Conservation (phyloP, 2,797 vertebrate genomes). For the Falco concolor region DNA sequence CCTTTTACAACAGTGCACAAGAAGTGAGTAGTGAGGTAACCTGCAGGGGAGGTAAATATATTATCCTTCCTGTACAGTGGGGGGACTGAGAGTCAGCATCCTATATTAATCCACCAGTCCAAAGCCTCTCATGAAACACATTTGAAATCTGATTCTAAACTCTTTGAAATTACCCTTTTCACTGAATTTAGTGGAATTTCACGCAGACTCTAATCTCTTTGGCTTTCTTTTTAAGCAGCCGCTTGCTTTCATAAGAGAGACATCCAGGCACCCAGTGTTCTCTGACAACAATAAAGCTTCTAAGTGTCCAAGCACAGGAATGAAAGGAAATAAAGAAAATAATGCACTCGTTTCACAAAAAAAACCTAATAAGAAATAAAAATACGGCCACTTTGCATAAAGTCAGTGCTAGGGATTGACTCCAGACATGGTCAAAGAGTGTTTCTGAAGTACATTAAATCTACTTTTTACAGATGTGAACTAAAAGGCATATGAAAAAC, state of each 20-base stretch:
- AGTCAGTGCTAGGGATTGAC: background rate
- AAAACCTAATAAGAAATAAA: background rate
- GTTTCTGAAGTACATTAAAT: background rate
- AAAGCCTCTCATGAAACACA: background rate
- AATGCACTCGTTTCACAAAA: background rate
- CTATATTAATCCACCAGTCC: background rate
- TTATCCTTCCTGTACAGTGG: background rate
- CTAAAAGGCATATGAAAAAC: background rate
- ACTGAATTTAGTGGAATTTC: background rate
- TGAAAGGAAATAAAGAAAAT: background rate
- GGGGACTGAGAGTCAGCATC: background rate
- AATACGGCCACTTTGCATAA: background rate
- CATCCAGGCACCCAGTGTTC: background rate
- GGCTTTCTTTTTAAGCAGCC: background rate
- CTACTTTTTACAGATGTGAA: background rate
- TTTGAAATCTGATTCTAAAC: background rate
- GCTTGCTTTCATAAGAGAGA: background rate
- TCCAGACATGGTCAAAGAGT: background rate
- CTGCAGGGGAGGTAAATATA: background rate
- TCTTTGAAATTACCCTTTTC: background rate
- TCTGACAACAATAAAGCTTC: background rate
- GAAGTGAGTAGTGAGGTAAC: background rate
- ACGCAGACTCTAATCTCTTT: background rate
- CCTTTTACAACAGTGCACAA: background rate
- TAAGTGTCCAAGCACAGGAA: background rate